phyloP scores from a whole-genome alignment of 2,888 invertebrate species.

The Drosophila phalerata region DNA sequence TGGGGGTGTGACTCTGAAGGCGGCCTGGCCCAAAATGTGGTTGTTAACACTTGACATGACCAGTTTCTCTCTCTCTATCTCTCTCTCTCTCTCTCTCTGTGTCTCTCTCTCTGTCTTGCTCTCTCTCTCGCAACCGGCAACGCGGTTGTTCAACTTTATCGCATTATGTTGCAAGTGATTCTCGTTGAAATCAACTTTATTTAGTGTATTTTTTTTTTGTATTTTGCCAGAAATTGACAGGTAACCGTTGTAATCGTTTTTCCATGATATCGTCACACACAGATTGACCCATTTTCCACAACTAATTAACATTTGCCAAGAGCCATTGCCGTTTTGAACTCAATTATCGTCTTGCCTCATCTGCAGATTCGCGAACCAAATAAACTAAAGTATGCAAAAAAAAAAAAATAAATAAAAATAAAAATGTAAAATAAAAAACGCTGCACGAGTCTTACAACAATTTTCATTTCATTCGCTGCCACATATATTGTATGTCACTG shows the following conservation, averaged over 20 bases:
- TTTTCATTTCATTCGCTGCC: conserved; percentile 56
- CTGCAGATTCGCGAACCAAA: conserved; percentile 34
- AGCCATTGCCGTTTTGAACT: conserved; percentile 72
- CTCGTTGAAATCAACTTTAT: conserved; percentile 31
- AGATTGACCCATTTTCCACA: conserved; percentile 72
- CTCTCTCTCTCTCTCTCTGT: background rate
- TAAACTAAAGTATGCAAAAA: conserved; percentile 9
- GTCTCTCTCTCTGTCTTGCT: background rate
- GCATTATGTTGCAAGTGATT: conserved; percentile 60
- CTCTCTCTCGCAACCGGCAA: conserved; percentile 30
- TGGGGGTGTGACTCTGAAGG: conserved; percentile 54
- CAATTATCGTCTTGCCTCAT: conserved; percentile 79
- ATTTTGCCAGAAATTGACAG: conserved; percentile 41
- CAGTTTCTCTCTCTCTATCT: conserved; percentile 40
- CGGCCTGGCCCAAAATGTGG: conserved; percentile 49
- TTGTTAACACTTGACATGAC: conserved; percentile 51
- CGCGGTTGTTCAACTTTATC: conserved; percentile 55
- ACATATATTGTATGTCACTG: conserved; percentile 49
- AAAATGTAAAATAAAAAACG: too few relatives aligned
- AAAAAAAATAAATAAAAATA: conserved; percentile 22
- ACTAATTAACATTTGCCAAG: conserved; percentile 81
- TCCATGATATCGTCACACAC: conserved; percentile 33
- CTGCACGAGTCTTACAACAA: conserved; percentile 63
- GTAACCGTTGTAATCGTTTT: conserved; percentile 49
- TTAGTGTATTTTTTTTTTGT: conserved; percentile 10